A percentile compares a stretch with the other conserved stretches of the same genome.
Evolutionary conservation across 2,113 vertebrate genomes (phyloP).

Genomic region (Dromiciops gliroides): DNA sequence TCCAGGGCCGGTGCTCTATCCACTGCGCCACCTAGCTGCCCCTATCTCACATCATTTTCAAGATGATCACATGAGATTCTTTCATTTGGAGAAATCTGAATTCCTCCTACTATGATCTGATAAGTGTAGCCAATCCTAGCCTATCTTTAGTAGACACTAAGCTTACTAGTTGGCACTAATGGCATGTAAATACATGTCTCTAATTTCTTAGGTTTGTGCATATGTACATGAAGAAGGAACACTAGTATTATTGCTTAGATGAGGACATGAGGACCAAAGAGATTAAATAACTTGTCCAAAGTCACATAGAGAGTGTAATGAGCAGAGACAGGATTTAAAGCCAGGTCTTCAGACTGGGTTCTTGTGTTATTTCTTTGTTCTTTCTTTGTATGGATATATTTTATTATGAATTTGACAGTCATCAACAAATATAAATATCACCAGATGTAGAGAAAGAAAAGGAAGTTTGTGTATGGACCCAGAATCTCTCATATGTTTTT

Average conservation of each 20-base stretch:
- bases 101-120: background rate
- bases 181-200: background rate
- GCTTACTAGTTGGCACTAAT: background rate
- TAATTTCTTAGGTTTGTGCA: background rate
- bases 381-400: background rate
- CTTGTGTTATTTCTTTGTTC: background rate
- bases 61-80: background rate
- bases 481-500: no score
- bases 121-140: background rate
- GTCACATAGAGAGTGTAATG: background rate
- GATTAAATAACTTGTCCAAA: no score
- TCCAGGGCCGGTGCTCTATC: no score
- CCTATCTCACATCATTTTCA: background rate
- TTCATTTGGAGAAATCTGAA: background rate
- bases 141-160: background rate
- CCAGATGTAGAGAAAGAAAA: no score
- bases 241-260: background rate
- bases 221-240: background rate
- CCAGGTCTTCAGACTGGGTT: background rate
- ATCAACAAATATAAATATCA: no score
- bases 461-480: no score
- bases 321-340: background rate
- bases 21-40: no score
- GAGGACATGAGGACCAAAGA: background rate
- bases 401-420: no score